Evolutionary conservation across 2,113 vertebrate genomes (phyloP).

Genomic region (Tachuris rubrigastra): DNA sequence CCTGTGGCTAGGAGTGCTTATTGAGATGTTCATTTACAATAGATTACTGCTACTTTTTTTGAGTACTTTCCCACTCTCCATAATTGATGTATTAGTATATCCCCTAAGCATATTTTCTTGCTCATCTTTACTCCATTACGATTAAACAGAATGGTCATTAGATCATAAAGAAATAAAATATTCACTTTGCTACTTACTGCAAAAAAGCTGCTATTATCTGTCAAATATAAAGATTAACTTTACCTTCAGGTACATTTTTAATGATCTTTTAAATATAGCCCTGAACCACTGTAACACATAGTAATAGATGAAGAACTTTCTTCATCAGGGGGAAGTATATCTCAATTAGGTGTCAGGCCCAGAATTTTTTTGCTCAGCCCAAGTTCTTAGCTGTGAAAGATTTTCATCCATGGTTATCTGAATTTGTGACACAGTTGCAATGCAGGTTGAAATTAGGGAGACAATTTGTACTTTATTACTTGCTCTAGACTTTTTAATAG

Average conservation of each 20-base stretch:
- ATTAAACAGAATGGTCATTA: slow-evolving; percentile 62
- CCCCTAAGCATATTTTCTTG: slow-evolving; percentile 50
- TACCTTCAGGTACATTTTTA: slow-evolving; percentile 62
- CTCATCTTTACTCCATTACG: slow-evolving; percentile 43
- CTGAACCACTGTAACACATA: background rate
- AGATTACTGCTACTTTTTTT: slow-evolving; percentile 35
- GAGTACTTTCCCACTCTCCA: slow-evolving; percentile 33
- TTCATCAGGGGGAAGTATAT: background rate
- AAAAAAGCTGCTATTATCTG: slow-evolving; percentile 58
- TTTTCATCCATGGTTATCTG: background rate
- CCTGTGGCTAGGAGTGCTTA: slow-evolving; percentile 40
- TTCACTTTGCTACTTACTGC: slow-evolving; percentile 26
- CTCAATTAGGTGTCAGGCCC: slow-evolving; percentile 30
- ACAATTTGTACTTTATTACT: background rate
- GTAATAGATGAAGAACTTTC: slow-evolving; percentile 7
- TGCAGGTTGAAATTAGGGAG: background rate
- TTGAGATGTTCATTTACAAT: slow-evolving; percentile 38
- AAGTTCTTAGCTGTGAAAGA: background rate
- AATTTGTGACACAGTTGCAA: background rate
- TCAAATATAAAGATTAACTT: slow-evolving; percentile 64
- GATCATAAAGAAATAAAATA: slow-evolving; percentile 65
- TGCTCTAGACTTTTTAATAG: background rate
- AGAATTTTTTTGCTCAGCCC: background rate
- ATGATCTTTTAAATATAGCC: slow-evolving; percentile 55
- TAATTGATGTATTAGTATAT: slow-evolving; percentile 60